Evolutionary conservation across 1,140 invertebrate species (phyloP).

Genomic region (Danaus melanippus): DNA sequence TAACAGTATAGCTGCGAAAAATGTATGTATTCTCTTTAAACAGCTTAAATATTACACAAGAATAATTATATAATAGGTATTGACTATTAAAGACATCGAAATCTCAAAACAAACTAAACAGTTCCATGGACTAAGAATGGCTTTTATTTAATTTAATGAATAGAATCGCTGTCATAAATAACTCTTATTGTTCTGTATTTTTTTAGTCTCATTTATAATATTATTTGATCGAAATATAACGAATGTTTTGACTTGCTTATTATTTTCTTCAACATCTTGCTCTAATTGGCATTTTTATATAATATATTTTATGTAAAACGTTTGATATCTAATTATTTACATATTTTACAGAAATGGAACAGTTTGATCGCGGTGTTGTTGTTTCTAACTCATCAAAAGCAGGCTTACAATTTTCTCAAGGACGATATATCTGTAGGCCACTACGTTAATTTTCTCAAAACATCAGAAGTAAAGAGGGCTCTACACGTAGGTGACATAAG

Average conservation of each 20-base stretch:
- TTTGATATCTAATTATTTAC: no score
- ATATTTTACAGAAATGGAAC: constrained; percentile 62
- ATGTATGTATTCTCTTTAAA: constrained; percentile 23
- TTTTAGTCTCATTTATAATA: no score
- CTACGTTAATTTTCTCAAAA: constrained; percentile 71
- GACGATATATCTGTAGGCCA: constrained; percentile 42
- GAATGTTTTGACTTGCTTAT: no score
- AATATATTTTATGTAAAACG: no score
- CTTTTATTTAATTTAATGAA: constrained; percentile 1
- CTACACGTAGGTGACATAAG: constrained; percentile 70
- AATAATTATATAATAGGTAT: no score
- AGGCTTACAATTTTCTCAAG: constrained; percentile 79
- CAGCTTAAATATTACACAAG: no score
- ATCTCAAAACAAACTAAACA: no score
- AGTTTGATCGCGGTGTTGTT: constrained; percentile 68
- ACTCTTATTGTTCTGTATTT: no score
- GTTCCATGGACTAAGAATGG: not conserved
- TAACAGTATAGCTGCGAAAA: constrained; percentile 41
- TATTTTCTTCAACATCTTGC: no score
- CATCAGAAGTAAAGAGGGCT: constrained; percentile 67
- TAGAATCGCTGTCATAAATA: not conserved
- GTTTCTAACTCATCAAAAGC: constrained; percentile 72
- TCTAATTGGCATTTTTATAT: no score
- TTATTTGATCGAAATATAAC: no score
- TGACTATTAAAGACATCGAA: no score